Base-by-base conservation (phyloP, 2,888 invertebrate species). In the Brachyptera risi region DNA sequence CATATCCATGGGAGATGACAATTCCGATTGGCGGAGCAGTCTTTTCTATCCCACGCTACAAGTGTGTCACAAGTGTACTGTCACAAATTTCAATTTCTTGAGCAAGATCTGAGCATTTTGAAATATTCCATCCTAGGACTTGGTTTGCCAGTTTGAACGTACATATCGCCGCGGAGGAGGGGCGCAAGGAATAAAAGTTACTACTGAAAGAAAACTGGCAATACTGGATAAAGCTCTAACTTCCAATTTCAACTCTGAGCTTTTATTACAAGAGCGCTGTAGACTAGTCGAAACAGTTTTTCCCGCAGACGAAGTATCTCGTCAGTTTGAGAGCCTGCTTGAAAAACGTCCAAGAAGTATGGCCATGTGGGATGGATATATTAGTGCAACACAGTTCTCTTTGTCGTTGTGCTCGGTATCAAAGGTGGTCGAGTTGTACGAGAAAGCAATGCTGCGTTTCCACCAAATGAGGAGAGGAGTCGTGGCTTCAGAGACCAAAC, bases 201-300 rank as follows among this genome's bases (percentile, higher is more conserved):
- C 69, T 5, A 68, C 72, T 42, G 80, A 85, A 69, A 79, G 82
- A 58, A 84, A 87, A 72, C 69, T 86, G 50, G 77, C 82, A 11
- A 83, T 84, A 47, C 71, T 85, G 5, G 83, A 85, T 59, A 81
- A 80, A 69, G 86, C 84, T 0, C 69, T 87, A 3, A 73, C 75
- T 26, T 74, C 77, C 44, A 85, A 86, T 74, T 74, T 78, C 2
- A 75, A 78, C 60, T 80, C 80, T 59, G 78, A 78, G 44, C 69
- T 72, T 56, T 72, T 87, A 21, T 73, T 84, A 40, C 71, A 78
- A 40, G 74, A 77, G 65, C 76, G 79, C 64, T 72, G 81, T 57
- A 70, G 73, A 56, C 72, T 80, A 21, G 76, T 78, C 67, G 73
- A 78, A 37, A 74, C 75, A 56, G 75, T 81, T 13, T 80, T 79